Conservation (phyloP, 1,140 invertebrate species). For the Zaprionus nigranus region DNA sequence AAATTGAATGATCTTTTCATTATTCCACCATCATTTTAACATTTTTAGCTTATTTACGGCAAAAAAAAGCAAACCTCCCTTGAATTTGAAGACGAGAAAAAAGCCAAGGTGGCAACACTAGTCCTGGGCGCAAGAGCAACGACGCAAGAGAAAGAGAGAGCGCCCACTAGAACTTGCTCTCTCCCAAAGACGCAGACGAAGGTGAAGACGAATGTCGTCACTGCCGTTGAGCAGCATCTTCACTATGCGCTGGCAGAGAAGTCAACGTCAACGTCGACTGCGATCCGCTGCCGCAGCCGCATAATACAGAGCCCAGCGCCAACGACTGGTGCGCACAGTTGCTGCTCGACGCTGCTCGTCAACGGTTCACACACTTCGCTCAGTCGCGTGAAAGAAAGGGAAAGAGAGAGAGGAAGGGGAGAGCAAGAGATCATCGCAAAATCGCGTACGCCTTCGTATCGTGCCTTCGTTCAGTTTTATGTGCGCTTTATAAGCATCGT, state of each 20-base stretch:
- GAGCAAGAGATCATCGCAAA: conserved; percentile 5
- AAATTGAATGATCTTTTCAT: too few relatives aligned
- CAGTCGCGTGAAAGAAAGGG: background rate
- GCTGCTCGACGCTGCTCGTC: conserved; percentile 32
- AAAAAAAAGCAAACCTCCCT: too few relatives aligned
- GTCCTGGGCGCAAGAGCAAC: conserved; percentile 13
- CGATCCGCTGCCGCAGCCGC: background rate
- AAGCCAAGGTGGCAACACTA: background rate
- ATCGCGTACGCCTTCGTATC: conserved; percentile 15
- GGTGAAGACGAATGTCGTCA: background rate
- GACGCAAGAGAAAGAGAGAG: conserved; percentile 1
- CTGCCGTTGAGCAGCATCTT: conserved; percentile 20
- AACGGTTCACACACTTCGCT: conserved; percentile 25
- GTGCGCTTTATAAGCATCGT: conserved; percentile 11
- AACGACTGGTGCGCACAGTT: conserved; percentile 36
- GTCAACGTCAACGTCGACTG: background rate
- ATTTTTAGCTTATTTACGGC: too few relatives aligned
- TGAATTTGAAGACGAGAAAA: background rate
- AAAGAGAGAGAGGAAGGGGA: background rate
- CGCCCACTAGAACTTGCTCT: background rate
- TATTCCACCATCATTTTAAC: too few relatives aligned
- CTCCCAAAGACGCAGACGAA: background rate
- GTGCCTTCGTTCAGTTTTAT: conserved; percentile 9
- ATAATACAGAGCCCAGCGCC: background rate
- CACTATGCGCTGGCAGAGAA: background rate